Evolutionary conservation across 2,113 vertebrate species (phyloP).

Genomic region (Pholis gunnellus): DNA sequence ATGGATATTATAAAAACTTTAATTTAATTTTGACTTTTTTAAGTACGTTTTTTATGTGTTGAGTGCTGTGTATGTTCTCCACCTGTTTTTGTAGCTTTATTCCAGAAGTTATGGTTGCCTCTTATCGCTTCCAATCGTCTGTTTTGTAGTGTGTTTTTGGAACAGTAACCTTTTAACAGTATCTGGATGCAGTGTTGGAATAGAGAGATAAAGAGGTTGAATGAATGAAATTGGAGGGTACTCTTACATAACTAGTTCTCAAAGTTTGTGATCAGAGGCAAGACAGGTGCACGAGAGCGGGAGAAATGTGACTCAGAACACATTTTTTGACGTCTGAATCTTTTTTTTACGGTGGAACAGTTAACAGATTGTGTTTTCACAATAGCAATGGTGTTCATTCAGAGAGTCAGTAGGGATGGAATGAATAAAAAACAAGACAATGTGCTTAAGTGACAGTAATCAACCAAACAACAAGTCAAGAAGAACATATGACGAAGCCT

Average conservation of each 20-base stretch:
- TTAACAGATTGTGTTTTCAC: neutral
- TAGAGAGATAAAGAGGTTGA: neutral
- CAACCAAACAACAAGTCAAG: neutral
- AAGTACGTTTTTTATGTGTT: neutral
- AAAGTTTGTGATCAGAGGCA: neutral
- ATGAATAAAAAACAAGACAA: neutral
- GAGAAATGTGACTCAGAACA: neutral
- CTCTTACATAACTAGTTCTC: neutral
- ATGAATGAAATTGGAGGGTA: neutral
- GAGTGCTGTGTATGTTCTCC: neutral
- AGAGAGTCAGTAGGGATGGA: neutral
- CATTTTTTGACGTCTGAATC: neutral
- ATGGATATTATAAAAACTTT: conserved; percentile 45
- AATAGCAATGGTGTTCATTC: neutral
- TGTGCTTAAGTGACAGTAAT: neutral
- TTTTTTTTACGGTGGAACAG: neutral
- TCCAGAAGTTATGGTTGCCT: conserved; percentile 10
- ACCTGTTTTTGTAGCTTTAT: neutral
- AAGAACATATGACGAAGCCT: no score
- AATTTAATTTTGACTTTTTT: conserved; percentile 21
- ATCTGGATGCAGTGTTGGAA: neutral
- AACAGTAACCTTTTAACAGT: neutral
- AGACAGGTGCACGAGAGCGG: neutral
- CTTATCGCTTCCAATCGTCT: neutral
- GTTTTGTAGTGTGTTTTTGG: neutral